phyloP scores from a whole-genome alignment of 2,888 invertebrate genomes.

The Acrobasis repandana region DNA sequence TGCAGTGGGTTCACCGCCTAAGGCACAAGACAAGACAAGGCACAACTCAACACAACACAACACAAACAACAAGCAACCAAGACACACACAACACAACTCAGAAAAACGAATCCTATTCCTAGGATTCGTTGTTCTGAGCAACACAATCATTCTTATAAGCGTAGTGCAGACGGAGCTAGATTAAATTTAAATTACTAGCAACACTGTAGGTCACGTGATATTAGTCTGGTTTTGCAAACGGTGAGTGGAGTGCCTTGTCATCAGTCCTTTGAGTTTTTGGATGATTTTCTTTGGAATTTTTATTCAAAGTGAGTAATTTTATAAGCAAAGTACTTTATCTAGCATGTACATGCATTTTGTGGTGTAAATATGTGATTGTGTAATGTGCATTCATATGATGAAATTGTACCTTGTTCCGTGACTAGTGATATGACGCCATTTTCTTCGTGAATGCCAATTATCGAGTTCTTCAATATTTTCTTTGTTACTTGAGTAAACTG shows the following conservation, averaged over 20 bases:
- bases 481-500: conserved; percentile 51
- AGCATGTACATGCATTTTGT: conserved; percentile 58
- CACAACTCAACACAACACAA: too few relatives aligned
- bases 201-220: conserved; percentile 59
- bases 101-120: too few relatives aligned
- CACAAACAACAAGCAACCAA: too few relatives aligned
- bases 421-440: conserved; percentile 83
- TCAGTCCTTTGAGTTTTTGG: conserved; percentile 81
- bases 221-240: conserved; percentile 80
- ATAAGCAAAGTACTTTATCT: conserved; percentile 54
- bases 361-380: conserved; percentile 62
- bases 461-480: conserved; percentile 74
- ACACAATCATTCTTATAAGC: too few relatives aligned
- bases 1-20: too few relatives aligned
- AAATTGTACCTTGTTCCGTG: conserved; percentile 82
- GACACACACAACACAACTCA: too few relatives aligned
- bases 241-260: conserved; percentile 84
- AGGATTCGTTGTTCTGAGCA: too few relatives aligned
- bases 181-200: conserved; percentile 34
- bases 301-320: conserved; percentile 81
- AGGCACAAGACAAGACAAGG: too few relatives aligned
- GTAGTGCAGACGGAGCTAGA: not conserved
- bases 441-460: conserved; percentile 83
- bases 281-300: conserved; percentile 82
- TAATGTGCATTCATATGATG: conserved; percentile 68